These are phyloP conservation scores for Ephialtes manifestator DNA, from an alignment of 2,888 invertebrate genomes.

Conservation along the genomic window DNA sequence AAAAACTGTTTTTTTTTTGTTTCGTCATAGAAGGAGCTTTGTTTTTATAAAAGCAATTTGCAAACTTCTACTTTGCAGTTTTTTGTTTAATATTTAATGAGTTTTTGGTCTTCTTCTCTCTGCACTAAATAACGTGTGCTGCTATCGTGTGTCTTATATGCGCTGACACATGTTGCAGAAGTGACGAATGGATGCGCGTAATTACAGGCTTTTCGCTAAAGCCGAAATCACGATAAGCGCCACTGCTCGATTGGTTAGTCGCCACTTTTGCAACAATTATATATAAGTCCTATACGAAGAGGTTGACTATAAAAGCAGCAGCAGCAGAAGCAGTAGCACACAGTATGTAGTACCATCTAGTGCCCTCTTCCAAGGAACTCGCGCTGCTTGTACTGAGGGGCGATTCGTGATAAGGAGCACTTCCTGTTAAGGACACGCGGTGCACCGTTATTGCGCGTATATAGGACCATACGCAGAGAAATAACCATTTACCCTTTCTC, in stretches of 20 bases:
- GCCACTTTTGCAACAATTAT: slow-evolving; percentile 1
- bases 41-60: no score
- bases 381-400: slow-evolving; percentile 59
- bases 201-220: slow-evolving; percentile 50
- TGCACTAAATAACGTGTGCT: no score
- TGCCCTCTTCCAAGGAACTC: slow-evolving; percentile 31
- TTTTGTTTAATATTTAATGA: no score
- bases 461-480: slow-evolving; percentile 49
- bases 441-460: slow-evolving; percentile 51
- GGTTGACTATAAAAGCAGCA: background rate
- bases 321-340: slow-evolving; percentile 11
- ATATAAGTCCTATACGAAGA: background rate
- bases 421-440: slow-evolving; percentile 59
- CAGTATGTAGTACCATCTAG: slow-evolving; percentile 7
- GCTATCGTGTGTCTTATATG: background rate
- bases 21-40: no score
- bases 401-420: slow-evolving; percentile 66
- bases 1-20: no score
- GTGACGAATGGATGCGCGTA: slow-evolving; percentile 47
- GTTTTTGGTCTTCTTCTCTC: no score
- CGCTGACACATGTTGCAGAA: background rate
- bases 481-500: slow-evolving; percentile 39
- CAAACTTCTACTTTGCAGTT: no score
- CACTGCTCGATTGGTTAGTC: slow-evolving; percentile 39
- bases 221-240: slow-evolving; percentile 46